Percentiles rank a stretch among this genome's conserved stretches.
phyloP scores from a whole-genome alignment of 2,888 invertebrate genomes.

The Drepana falcataria region DNA sequence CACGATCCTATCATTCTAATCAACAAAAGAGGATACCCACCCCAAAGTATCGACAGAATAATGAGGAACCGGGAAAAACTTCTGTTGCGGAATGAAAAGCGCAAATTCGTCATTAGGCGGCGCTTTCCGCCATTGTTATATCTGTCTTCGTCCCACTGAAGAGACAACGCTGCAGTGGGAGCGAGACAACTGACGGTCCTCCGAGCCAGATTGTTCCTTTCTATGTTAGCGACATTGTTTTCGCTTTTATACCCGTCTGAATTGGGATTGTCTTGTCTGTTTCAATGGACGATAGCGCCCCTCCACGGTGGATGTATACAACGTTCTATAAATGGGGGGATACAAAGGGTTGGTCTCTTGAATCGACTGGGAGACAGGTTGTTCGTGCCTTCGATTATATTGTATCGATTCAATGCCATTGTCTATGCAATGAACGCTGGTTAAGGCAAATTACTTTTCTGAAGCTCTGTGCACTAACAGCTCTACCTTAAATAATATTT shows the following conservation, averaged over 20 bases:
- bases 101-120: conserved; percentile 79
- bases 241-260: conserved; percentile 75
- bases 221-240: conserved; percentile 79
- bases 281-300: conserved; percentile 74
- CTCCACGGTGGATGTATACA: conserved; percentile 75
- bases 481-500: conserved; percentile 8
- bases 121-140: conserved; percentile 74
- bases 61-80: conserved; percentile 78
- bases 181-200: conserved; percentile 66
- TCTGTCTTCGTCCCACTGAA: conserved; percentile 41
- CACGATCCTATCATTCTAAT: conserved; percentile 63
- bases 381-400: conserved; percentile 74
- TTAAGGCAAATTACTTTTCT: conserved; percentile 77
- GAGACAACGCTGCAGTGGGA: conserved; percentile 30
- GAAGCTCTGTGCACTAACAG: conserved; percentile 46
- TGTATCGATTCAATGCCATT: conserved; percentile 74
- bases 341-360: conserved; percentile 78
- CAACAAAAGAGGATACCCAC: conserved; percentile 64
- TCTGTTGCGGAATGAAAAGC: conserved; percentile 79
- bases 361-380: conserved; percentile 74
- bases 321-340: conserved; percentile 73
- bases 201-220: conserved; percentile 77
- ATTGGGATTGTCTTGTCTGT: conserved; percentile 78
- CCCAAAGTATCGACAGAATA: conserved; percentile 74
- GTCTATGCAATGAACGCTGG: conserved; percentile 70